phyloP scores from a whole-genome alignment of 2,113 vertebrate genomes.

The Corythoichthys intestinalis region DNA sequence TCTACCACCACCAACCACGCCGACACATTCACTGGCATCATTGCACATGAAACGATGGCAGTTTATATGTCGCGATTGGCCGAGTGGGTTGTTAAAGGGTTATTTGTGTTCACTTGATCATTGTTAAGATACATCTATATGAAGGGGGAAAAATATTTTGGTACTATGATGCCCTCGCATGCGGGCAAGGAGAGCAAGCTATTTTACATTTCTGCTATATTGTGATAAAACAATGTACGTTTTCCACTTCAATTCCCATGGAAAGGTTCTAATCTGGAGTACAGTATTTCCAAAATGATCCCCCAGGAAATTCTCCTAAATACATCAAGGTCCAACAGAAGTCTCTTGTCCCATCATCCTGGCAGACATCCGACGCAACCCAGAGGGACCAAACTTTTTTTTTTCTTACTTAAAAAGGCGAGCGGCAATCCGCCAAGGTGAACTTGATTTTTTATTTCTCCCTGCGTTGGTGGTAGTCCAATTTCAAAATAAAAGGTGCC shows the following conservation, averaged over 20 bases:
- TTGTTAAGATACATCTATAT: background rate
- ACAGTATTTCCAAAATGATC: background rate
- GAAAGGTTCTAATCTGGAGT: background rate
- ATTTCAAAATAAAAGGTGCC: background rate
- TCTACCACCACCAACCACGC: too few species aligned
- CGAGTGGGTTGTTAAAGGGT: too few species aligned
- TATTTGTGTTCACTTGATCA: too few species aligned
- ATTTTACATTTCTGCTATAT: background rate
- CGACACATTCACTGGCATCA: too few species aligned
- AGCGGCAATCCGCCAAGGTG: background rate
- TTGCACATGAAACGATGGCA: too few species aligned
- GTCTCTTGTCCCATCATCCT: background rate
- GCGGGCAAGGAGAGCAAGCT: background rate
- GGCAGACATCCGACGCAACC: background rate
- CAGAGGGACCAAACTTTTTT: slow-evolving; percentile 23
- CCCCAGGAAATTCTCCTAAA: background rate
- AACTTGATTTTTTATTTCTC: background rate
- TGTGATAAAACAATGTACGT: too few species aligned
- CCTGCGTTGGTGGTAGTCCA: background rate
- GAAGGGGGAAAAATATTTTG: background rate
- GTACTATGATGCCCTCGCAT: background rate
- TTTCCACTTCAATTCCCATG: background rate
- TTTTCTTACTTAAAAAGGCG: slow-evolving; percentile 21
- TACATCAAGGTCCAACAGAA: background rate
- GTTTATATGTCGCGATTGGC: too few species aligned